phyloP scores from a whole-genome alignment of 2,113 vertebrate genomes.

The Sakesphorus luctuosus region DNA sequence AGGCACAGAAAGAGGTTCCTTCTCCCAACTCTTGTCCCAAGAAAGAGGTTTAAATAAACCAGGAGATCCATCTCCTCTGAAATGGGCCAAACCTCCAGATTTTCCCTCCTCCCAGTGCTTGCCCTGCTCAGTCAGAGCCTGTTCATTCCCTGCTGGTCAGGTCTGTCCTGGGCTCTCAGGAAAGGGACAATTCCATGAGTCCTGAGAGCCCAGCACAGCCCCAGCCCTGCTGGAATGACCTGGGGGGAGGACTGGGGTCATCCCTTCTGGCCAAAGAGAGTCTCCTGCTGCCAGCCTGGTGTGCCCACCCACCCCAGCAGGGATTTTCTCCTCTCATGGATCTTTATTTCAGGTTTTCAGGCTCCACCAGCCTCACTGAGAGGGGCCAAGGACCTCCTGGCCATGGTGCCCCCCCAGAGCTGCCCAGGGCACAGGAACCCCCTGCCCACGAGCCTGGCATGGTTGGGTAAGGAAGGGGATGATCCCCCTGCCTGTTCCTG shows the following conservation, averaged over 20 bases:
- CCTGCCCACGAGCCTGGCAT: background rate
- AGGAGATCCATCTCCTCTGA: background rate
- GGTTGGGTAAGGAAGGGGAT: background rate
- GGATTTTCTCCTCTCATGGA: background rate
- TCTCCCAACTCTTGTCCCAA: background rate
- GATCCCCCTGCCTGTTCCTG: background rate
- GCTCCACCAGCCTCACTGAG: background rate
- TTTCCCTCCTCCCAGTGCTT: background rate
- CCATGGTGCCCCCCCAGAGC: background rate
- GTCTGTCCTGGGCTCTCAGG: background rate
- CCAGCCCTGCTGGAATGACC: background rate
- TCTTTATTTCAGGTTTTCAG: constrained; percentile 4
- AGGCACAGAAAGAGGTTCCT: background rate
- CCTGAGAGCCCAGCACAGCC: background rate
- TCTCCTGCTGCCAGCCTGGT: background rate
- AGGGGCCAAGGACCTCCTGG: background rate
- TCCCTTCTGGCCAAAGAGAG: background rate
- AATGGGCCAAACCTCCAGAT: background rate
- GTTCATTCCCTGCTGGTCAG: background rate
- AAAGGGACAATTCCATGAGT: background rate
- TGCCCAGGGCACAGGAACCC: background rate
- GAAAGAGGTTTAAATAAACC: background rate
- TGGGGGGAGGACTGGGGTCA: background rate
- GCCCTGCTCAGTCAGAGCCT: background rate
- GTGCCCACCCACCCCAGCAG: background rate